Evolutionary conservation across 2,113 vertebrate genomes (phyloP).

Genomic region (Apaloderma vittatum): DNA sequence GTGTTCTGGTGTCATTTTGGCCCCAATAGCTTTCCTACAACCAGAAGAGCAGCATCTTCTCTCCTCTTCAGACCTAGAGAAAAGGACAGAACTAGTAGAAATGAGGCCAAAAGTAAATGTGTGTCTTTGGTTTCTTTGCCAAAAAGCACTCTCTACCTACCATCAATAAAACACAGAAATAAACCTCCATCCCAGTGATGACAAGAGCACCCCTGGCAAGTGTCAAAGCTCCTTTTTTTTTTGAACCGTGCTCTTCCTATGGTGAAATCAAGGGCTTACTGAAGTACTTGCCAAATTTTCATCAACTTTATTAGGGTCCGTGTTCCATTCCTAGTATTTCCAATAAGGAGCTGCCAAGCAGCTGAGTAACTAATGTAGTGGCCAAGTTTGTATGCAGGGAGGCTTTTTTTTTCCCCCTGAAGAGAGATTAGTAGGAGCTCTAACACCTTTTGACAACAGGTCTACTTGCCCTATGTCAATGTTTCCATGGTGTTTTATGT

Average conservation of each 20-base stretch:
- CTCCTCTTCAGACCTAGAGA: neutral
- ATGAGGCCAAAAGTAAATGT: constrained; percentile 14
- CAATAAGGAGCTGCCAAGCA: constrained; percentile 53
- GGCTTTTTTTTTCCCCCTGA: neutral
- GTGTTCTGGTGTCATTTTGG: neutral
- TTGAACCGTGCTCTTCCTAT: neutral
- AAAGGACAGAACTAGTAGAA: neutral
- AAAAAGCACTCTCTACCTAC: constrained; percentile 13
- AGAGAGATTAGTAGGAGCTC: neutral
- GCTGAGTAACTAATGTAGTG: constrained; percentile 45
- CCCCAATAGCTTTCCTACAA: neutral
- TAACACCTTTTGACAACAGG: constrained; percentile 54
- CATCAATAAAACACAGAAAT: neutral
- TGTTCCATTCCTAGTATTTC: constrained; percentile 37
- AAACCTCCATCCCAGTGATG: constrained; percentile 2
- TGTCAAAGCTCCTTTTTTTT: neutral
- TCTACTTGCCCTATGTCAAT: neutral
- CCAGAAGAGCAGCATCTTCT: neutral
- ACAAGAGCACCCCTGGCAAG: constrained; percentile 20
- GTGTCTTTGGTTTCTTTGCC: neutral
- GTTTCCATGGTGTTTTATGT: constrained; percentile 23
- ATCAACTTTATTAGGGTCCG: neutral
- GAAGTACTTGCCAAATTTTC: constrained; percentile 36
- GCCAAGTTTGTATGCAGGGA: constrained; percentile 21
- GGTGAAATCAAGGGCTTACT: constrained; percentile 4